phyloP scores from a whole-genome alignment of 2,797 vertebrate species.

The Nannoperca obscura region DNA sequence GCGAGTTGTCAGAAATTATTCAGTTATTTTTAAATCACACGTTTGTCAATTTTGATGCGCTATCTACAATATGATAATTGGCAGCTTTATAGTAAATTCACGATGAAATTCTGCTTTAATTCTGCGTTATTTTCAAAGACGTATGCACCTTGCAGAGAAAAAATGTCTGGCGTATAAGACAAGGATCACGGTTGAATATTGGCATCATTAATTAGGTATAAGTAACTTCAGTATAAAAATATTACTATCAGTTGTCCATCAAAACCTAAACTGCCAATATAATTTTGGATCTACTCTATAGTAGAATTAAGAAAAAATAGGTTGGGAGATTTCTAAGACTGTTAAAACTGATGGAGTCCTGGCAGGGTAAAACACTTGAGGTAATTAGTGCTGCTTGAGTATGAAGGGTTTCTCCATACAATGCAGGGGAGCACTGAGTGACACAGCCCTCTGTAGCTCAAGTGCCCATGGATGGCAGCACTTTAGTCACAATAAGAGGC shows the following conservation, averaged over 20 bases:
- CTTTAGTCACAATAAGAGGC: constrained; percentile 60
- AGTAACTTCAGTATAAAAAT: neutral
- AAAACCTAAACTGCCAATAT: neutral
- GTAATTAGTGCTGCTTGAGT: constrained; percentile 63
- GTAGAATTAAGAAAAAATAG: neutral
- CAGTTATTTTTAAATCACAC: neutral
- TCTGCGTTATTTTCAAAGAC: neutral
- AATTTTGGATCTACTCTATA: neutral
- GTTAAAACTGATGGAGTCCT: constrained; percentile 12
- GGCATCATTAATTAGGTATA: neutral
- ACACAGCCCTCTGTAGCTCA: constrained; percentile 50
- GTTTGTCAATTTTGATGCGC: neutral
- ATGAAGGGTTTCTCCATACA: constrained; percentile 56
- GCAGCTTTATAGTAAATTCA: neutral
- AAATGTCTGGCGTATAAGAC: neutral
- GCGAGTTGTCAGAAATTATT: neutral
- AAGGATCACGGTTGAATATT: neutral
- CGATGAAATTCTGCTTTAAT: neutral
- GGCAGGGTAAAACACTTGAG: constrained; percentile 46
- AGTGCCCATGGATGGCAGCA: constrained; percentile 63
- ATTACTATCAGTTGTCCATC: neutral
- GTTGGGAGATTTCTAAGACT: constrained; percentile 16
- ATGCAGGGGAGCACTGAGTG: constrained; percentile 42
- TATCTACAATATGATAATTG: neutral
- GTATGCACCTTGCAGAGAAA: neutral